These are phyloP conservation scores for Furnarius figulus DNA, from an alignment of 2,113 vertebrate species.

Conservation along the genomic window DNA sequence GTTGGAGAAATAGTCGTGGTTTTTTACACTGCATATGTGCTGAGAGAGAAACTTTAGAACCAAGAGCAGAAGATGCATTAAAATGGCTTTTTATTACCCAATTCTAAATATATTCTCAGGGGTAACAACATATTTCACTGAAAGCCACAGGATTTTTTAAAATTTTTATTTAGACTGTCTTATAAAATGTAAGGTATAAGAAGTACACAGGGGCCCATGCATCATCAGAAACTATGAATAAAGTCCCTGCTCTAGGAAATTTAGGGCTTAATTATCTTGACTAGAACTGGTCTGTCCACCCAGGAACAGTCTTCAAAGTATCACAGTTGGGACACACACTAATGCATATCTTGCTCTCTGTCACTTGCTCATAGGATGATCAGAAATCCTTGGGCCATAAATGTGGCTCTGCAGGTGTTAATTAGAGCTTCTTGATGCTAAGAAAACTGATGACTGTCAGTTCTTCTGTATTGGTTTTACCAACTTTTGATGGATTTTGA, in stretches of 20 bases:
- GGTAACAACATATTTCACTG: neutral
- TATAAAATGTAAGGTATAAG: neutral
- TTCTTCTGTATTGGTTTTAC: neutral
- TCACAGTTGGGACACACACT: neutral
- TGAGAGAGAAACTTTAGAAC: neutral
- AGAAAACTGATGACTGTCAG: neutral
- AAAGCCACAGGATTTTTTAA: neutral
- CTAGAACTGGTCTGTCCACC: neutral
- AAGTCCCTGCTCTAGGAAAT: neutral
- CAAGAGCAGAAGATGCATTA: neutral
- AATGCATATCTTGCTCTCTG: neutral
- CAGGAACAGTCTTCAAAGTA: neutral
- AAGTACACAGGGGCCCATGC: accelerated
- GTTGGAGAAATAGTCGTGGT: neutral
- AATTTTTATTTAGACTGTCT: neutral
- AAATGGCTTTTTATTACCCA: neutral
- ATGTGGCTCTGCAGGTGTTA: neutral
- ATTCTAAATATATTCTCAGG: neutral
- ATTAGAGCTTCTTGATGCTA: neutral
- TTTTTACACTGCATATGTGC: neutral
- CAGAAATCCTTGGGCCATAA: neutral
- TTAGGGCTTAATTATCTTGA: neutral
- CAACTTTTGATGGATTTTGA: neutral
- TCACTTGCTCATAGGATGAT: neutral
- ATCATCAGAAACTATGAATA: neutral